Evolutionary conservation across 2,113 vertebrate species (phyloP).

Genomic region (Paramormyrops kingsleyae): DNA sequence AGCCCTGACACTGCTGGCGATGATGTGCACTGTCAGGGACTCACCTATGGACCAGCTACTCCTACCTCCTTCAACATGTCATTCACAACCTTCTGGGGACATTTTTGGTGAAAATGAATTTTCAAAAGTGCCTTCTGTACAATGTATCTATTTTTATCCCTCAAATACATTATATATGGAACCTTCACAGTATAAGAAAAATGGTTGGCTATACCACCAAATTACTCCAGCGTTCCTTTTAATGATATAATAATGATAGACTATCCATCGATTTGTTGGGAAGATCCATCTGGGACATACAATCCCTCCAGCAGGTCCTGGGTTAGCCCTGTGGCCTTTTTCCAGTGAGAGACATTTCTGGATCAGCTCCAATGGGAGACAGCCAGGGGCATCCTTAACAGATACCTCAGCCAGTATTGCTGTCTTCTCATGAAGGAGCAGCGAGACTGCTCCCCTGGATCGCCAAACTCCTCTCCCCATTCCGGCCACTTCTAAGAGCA

Average conservation of each 20-base stretch:
- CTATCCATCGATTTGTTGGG: neutral
- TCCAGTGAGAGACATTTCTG: neutral
- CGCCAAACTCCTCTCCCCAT: neutral
- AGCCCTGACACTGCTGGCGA: neutral
- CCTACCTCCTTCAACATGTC: neutral
- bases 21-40: neutral
- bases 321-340: neutral
- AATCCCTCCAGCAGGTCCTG: neutral
- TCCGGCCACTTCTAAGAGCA: neutral
- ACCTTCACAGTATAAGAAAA: neutral
- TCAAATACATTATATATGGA: neutral
- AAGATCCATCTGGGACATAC: neutral
- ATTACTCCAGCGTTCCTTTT: neutral
- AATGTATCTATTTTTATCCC: neutral
- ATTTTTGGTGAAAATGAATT: neutral
- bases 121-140: neutral
- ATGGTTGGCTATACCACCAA: neutral
- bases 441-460: neutral
- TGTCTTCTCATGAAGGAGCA: neutral
- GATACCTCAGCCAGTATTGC: neutral
- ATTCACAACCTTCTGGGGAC: neutral
- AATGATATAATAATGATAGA: neutral
- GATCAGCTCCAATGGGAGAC: neutral
- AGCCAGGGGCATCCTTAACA: neutral
- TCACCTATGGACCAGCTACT: neutral